phyloP scores from a whole-genome alignment of 2,113 vertebrate species.

The Gymnobelideus leadbeateri region DNA sequence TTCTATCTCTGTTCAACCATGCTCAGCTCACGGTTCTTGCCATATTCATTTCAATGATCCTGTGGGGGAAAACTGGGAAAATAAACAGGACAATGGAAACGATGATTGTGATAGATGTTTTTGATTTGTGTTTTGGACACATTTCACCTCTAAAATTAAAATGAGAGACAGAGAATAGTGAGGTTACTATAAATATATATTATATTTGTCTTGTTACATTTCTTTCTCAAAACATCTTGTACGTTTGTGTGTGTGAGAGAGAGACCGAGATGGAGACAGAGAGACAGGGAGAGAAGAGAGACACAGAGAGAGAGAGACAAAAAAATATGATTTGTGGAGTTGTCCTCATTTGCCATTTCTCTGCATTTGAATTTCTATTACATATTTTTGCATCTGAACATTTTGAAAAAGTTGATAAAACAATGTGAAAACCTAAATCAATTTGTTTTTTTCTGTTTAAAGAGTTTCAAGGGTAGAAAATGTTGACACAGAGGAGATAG shows the following conservation, averaged over 20 bases:
- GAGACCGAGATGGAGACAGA: too few relatives aligned
- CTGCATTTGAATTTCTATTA: not conserved
- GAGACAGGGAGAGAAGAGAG: too few relatives aligned
- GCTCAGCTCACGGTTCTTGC: not conserved
- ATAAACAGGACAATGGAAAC: not conserved
- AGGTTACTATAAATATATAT: not conserved
- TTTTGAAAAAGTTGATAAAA: not conserved
- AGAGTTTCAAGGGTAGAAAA: not conserved
- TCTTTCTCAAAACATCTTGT: not conserved
- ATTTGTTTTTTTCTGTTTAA: too few relatives aligned
- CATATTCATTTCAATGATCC: not conserved
- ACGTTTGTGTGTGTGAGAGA: not conserved
- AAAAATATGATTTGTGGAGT: not conserved
- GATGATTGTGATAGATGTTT: not conserved
- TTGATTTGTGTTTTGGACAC: not conserved
- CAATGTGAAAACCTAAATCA: not conserved
- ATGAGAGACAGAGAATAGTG: not conserved
- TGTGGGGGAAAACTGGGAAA: not conserved
- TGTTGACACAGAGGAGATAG: not conserved
- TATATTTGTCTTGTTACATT: not conserved
- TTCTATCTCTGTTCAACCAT: not conserved
- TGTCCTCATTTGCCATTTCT: not conserved
- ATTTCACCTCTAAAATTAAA: not conserved
- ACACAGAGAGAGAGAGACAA: not conserved
- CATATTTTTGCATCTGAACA: not conserved